A percentile compares a stretch with the other conserved stretches of the same genome.
Evolutionary conservation across 2,797 vertebrate genomes (phyloP).

Genomic region (Bradypodion ventrale): DNA sequence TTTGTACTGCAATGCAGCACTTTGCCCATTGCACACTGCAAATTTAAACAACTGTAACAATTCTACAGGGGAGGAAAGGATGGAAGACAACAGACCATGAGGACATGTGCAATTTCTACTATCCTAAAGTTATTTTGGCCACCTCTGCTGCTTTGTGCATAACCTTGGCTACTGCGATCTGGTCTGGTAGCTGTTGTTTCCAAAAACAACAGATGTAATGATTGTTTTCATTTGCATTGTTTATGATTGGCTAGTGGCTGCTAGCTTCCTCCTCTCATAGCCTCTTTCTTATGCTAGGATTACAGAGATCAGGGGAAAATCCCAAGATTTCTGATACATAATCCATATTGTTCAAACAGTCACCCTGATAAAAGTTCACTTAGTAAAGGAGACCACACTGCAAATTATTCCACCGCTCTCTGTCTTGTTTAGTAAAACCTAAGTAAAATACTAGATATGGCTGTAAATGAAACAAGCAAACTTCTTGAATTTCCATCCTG

Average conservation of each 20-base stretch:
- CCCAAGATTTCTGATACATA: background rate
- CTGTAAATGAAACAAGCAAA: too few relatives aligned
- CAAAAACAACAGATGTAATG: background rate
- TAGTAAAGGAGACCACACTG: background rate
- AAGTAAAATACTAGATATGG: too few relatives aligned
- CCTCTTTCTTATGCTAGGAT: background rate
- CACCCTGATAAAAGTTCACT: background rate
- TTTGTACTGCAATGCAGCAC: constrained; percentile 27
- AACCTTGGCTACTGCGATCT: background rate
- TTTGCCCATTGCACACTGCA: constrained; percentile 1
- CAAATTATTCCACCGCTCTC: background rate
- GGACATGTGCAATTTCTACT: background rate
- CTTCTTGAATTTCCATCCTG: background rate
- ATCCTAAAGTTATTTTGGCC: background rate
- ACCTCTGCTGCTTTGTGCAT: too few relatives aligned
- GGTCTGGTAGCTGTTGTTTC: background rate
- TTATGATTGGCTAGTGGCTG: background rate
- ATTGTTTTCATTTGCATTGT: background rate
- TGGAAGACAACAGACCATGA: background rate
- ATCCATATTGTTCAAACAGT: background rate
- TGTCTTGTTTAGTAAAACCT: background rate
- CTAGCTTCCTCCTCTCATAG: background rate
- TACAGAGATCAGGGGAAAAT: background rate
- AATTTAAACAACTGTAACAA: background rate
- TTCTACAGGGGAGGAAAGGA: background rate